Base-by-base conservation (phyloP, 2,113 vertebrate genomes). In the Callipepla californica region DNA sequence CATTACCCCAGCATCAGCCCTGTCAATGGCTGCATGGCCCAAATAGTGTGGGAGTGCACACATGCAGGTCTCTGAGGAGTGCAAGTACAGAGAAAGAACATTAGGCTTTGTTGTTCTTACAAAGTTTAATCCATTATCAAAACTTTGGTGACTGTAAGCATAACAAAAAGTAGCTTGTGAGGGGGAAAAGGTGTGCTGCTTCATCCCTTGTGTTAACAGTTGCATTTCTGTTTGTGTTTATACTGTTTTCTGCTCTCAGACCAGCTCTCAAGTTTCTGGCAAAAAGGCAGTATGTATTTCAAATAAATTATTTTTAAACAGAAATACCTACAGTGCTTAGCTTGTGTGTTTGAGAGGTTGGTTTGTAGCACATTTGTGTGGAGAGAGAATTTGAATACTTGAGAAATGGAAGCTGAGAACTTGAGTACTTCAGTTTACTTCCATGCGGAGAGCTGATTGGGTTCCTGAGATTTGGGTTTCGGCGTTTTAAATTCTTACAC, bases 181-280 rank as follows among this genome's bases (percentile, higher is more conserved):
- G 34, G 62, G 67, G 77, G 66, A 5, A 30, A n/a, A 78, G 75
- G 19, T 2, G 2, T 87, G 42, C 34, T 80, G 25, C 53, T 57
- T 0, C 0, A 0, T 66, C 30, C 22, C 20, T 12, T 2, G 16
- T 53, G n/a, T 25, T 28, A 66, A 36, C 2, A 6, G 32, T 32
- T 80, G 23, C 59, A 0, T 20, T 66, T 38, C 32, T 68, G 13
- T 66, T 12, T 67, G 40, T 81, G 68, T 30, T 66, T 85, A 20
- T 62, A 17, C 36, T 84, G 30, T 42, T 32, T 66, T 51, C 59
- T 74, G 55, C 42, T 80, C 69, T 80, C 59, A 38, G 65, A 69
- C 11, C n/a, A 74, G 42, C 73, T 83, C 53, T 80, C 32, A 23
- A 5, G 19, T 50, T 89, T 66, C 45, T 70, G 66, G 15, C 50